phyloP scores from a whole-genome alignment of 2,113 vertebrate species.

The Azemiops feae region DNA sequence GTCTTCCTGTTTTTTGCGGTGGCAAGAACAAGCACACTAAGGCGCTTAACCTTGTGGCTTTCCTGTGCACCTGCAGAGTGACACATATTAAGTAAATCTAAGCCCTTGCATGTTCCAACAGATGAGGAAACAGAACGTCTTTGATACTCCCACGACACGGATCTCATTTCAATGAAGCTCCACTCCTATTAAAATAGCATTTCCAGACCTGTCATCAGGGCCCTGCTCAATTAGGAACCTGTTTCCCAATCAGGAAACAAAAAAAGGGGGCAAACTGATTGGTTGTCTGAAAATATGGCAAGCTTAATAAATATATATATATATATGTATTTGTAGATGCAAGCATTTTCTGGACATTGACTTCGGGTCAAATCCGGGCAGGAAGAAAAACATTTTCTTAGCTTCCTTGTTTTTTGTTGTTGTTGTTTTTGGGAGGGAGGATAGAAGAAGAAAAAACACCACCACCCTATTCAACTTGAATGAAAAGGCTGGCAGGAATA shows the following conservation, averaged over 20 bases:
- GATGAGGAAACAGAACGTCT: not conserved
- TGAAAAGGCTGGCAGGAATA: not conserved
- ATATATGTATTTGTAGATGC: too few relatives aligned
- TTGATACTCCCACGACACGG: not conserved
- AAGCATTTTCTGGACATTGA: too few relatives aligned
- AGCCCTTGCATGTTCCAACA: not conserved
- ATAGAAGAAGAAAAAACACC: not conserved
- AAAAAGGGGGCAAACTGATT: too few relatives aligned
- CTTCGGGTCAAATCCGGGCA: too few relatives aligned
- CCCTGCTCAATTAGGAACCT: not conserved
- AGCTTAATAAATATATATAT: too few relatives aligned
- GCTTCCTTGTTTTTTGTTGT: too few relatives aligned
- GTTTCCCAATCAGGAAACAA: not conserved
- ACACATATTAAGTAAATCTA: not conserved
- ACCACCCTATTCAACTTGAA: not conserved
- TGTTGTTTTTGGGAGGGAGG: too few relatives aligned
- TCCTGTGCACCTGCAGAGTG: not conserved
- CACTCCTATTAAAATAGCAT: not conserved
- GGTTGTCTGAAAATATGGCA: too few relatives aligned
- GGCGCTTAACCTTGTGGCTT: not conserved
- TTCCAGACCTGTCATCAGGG: not conserved
- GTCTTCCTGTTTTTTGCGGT: not conserved
- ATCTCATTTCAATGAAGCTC: not conserved
- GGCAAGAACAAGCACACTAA: not conserved
- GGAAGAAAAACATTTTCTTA: too few relatives aligned